Conservation (phyloP, 2,888 invertebrate genomes). For the Melinaea marsaeus region DNA sequence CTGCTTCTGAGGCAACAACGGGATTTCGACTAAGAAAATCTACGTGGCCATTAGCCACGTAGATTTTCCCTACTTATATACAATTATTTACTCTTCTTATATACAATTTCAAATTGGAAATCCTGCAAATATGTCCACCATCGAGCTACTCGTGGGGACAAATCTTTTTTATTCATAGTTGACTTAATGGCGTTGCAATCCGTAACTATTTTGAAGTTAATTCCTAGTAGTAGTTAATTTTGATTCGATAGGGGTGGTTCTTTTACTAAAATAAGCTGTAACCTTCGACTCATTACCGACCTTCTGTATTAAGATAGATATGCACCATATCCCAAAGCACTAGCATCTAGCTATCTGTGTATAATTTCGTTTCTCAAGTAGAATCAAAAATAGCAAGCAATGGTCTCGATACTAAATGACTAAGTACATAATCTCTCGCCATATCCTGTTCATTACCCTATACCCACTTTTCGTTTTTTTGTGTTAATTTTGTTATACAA, state of each 20-base stretch:
- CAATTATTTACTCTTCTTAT: conserved; percentile 32
- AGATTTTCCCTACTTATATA: too few relatives aligned
- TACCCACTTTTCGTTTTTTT: conserved; percentile 34
- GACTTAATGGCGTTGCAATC: conserved; percentile 38
- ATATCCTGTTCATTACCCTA: conserved; percentile 37
- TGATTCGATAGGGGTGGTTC: too few relatives aligned
- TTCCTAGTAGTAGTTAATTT: conserved; percentile 32
- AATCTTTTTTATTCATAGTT: conserved; percentile 34
- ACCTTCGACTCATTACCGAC: conserved; percentile 20
- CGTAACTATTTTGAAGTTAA: conserved; percentile 35
- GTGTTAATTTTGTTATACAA: conserved; percentile 36
- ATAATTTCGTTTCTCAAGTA: conserved; percentile 31
- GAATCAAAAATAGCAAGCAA: conserved; percentile 30
- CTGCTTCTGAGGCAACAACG: conserved; percentile 8
- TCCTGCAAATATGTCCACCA: conserved; percentile 39
- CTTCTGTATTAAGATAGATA: conserved; percentile 31
- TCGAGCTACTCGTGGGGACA: conserved; percentile 34
- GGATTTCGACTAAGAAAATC: conserved; percentile 35
- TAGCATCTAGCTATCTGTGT: conserved; percentile 37
- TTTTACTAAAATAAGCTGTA: conserved; percentile 11
- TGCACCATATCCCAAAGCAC: conserved; percentile 29
- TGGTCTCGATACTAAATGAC: conserved; percentile 24
- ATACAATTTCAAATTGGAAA: conserved; percentile 33
- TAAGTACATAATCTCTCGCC: conserved; percentile 34
- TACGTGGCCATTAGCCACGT: too few relatives aligned